These are phyloP conservation scores for Mythimna loreyi DNA, from an alignment of 2,888 invertebrate genomes.

Conservation along the genomic window DNA sequence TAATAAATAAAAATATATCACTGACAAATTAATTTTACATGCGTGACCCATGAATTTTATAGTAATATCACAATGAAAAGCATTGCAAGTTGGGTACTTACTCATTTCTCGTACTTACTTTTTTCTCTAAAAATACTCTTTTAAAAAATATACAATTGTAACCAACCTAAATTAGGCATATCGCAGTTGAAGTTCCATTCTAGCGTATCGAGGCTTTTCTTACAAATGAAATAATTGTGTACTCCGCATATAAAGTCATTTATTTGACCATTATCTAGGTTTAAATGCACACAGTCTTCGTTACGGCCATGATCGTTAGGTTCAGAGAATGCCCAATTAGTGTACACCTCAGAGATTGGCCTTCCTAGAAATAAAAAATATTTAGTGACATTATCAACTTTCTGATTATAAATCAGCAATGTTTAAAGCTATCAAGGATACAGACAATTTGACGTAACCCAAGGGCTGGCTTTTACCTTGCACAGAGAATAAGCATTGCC, in stretches of 20 bases:
- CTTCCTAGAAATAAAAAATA: conserved; percentile 5
- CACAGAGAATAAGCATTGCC: too few species aligned
- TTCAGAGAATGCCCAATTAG: background rate
- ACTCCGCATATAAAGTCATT: conserved; percentile 75
- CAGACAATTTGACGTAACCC: too few species aligned
- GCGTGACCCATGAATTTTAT: background rate
- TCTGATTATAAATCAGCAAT: background rate
- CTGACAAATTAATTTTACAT: background rate
- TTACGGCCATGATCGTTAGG: conserved; percentile 65
- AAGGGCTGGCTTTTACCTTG: too few species aligned
- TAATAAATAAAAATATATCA: too few species aligned
- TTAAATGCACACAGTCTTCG: conserved; percentile 73
- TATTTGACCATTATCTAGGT: conserved; percentile 64
- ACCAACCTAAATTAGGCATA: conserved; percentile 75
- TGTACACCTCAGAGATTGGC: conserved; percentile 2
- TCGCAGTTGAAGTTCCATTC: conserved; percentile 79
- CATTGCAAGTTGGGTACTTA: background rate
- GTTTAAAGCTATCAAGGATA: background rate
- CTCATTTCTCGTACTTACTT: conserved; percentile 69
- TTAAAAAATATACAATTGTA: background rate
- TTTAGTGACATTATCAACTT: background rate
- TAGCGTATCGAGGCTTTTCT: conserved; percentile 72
- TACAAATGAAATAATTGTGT: conserved; percentile 74
- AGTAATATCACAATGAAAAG: background rate
- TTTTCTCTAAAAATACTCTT: too few species aligned